These are phyloP conservation scores for Pediacus dermestoides DNA, from an alignment of 2,888 invertebrate genomes.

Conservation along the genomic window DNA sequence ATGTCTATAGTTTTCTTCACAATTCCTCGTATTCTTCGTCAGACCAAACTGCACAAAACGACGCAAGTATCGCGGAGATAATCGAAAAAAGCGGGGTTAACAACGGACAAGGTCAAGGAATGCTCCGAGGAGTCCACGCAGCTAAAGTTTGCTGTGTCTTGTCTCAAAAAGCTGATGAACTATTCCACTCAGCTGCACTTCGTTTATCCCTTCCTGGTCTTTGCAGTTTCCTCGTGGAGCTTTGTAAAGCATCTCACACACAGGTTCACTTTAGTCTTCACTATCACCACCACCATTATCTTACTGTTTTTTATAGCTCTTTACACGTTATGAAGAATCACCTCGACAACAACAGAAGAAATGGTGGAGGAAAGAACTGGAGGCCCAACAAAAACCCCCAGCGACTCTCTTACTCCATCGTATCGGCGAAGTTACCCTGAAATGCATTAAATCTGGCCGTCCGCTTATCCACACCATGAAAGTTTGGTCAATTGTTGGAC, in stretches of 20 bases:
- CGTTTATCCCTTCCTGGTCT: conserved; percentile 82
- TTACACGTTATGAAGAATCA: conserved; percentile 47
- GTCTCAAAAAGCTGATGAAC: conserved; percentile 83
- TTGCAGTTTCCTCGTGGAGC: conserved; percentile 73
- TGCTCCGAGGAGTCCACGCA: conserved; percentile 73
- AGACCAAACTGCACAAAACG: conserved; percentile 55
- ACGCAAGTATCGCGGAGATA: conserved; percentile 70
- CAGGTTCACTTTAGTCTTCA: conserved; percentile 54
- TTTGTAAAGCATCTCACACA: conserved; percentile 82
- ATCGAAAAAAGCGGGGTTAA: conserved; percentile 57
- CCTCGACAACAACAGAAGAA: conserved; percentile 50
- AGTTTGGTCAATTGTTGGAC: conserved; percentile 88
- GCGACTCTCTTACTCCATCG: conserved; percentile 69
- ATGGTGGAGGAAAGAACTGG: conserved; percentile 48
- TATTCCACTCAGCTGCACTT: conserved; percentile 86
- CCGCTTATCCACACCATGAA: conserved; percentile 89
- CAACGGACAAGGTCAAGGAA: conserved; percentile 50
- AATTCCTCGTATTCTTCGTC: conserved; percentile 45
- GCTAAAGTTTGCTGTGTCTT: conserved; percentile 87
- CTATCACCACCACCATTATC: too few species aligned
- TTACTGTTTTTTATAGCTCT: conserved; percentile 39
- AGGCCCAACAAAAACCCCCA: conserved; percentile 49
- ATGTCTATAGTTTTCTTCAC: conserved; percentile 80
- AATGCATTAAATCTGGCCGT: conserved; percentile 80
- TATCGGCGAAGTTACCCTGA: conserved; percentile 83